These are phyloP conservation scores for Balaeniceps rex DNA, from an alignment of 2,113 vertebrate genomes.

Conservation along the genomic window DNA sequence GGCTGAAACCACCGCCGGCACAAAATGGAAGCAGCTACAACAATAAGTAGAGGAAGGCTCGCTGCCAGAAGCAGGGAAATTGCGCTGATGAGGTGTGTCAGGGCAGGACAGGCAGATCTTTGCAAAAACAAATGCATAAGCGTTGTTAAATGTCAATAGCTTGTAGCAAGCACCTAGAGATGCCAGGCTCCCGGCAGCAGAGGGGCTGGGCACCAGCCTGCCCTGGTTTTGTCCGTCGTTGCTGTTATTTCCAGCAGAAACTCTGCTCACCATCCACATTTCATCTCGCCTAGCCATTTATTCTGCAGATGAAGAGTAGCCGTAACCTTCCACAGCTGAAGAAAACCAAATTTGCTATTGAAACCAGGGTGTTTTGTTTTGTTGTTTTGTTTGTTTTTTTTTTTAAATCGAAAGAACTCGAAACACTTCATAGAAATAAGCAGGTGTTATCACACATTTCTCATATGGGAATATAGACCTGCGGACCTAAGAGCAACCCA, in stretches of 20 bases:
- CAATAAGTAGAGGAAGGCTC: conserved; percentile 7
- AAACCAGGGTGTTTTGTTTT: neutral
- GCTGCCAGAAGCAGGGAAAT: neutral
- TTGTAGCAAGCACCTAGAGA: neutral
- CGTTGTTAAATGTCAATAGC: neutral
- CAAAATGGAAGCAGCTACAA: conserved; percentile 48
- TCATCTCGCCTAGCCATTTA: neutral
- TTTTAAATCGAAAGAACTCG: neutral
- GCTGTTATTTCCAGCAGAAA: neutral
- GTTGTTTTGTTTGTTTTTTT: neutral
- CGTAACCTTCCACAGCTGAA: neutral
- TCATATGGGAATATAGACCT: neutral
- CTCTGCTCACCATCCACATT: neutral
- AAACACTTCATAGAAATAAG: neutral
- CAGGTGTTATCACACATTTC: neutral
- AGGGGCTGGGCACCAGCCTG: neutral
- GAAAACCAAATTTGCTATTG: neutral
- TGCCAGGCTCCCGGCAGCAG: neutral
- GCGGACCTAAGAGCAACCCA: neutral
- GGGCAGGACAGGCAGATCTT: neutral
- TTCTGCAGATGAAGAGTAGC: neutral
- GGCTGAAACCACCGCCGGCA: conserved; percentile 16
- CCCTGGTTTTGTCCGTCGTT: neutral
- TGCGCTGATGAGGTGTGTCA: neutral
- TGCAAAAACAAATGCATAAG: neutral